phyloP scores from a whole-genome alignment of 53 echinoderm and acorn worm genomes.

The Luidia sarsii region DNA sequence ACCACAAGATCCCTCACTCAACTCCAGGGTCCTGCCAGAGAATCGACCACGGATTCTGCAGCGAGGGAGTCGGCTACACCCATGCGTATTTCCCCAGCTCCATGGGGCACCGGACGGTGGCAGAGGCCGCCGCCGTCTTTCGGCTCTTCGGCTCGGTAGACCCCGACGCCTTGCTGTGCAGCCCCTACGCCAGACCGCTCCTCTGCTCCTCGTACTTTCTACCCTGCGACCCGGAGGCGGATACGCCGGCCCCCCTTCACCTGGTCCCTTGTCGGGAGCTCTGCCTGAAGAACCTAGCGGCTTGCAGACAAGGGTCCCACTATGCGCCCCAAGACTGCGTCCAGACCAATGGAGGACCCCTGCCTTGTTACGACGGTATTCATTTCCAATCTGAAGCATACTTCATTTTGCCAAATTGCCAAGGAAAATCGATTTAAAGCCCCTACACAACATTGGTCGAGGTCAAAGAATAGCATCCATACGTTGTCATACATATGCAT shows the following conservation, averaged over 20 bases:
- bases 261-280: neutral
- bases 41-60: neutral
- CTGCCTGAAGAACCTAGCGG: neutral
- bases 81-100: neutral
- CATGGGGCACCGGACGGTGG: neutral
- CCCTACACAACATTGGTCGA: too few species aligned
- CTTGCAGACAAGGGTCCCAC: neutral
- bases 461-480: too few species aligned
- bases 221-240: neutral
- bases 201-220: neutral
- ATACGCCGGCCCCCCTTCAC: neutral
- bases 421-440: too few species aligned
- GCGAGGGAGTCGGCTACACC: neutral
- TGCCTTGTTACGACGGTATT: neutral
- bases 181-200: neutral
- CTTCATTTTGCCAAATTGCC: too few species aligned
- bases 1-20: too few species aligned
- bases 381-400: too few species aligned
- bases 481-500: too few species aligned
- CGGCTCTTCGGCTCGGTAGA: neutral
- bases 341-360: neutral
- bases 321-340: too few species aligned
- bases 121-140: neutral
- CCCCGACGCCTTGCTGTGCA: neutral
- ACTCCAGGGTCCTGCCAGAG: neutral